Conservation (phyloP, 2,888 invertebrate genomes). For the Lobophora halterata region DNA sequence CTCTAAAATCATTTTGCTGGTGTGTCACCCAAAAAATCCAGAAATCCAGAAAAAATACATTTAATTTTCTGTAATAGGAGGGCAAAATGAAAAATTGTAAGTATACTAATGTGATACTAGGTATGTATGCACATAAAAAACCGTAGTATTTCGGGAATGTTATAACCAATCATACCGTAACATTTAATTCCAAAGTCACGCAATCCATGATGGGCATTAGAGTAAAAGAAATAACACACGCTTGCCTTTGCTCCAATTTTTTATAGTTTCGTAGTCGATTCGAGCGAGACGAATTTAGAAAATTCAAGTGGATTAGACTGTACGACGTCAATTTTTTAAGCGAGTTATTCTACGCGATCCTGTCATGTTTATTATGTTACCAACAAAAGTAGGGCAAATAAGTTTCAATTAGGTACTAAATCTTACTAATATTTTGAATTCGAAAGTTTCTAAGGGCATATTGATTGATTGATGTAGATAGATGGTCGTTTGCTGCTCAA, state of each 20-base stretch:
- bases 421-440: not conserved
- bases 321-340: slow-evolving; percentile 34
- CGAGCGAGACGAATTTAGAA: slow-evolving; percentile 43
- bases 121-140: not conserved
- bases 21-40: too few species aligned
- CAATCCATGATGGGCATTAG: slow-evolving; percentile 44
- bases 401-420: slow-evolving; percentile 1
- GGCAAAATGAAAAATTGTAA: too few species aligned
- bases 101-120: not conserved
- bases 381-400: slow-evolving; percentile 6
- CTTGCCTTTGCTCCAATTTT: slow-evolving; percentile 46
- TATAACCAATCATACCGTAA: slow-evolving; percentile 44
- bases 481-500: too few species aligned
- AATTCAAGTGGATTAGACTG: slow-evolving; percentile 37
- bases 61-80: too few species aligned
- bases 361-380: slow-evolving; percentile 15
- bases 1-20: too few species aligned
- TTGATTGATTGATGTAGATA: too few species aligned
- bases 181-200: slow-evolving; percentile 48
- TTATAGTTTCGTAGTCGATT: slow-evolving; percentile 45
- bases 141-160: slow-evolving; percentile 39
- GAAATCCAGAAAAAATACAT: too few species aligned
- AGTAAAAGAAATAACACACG: slow-evolving; percentile 42
- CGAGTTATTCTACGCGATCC: slow-evolving; percentile 13
- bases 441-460: not conserved